These are phyloP conservation scores for Vimba vimba DNA, from an alignment of 2,113 vertebrate species.

Conservation along the genomic window DNA sequence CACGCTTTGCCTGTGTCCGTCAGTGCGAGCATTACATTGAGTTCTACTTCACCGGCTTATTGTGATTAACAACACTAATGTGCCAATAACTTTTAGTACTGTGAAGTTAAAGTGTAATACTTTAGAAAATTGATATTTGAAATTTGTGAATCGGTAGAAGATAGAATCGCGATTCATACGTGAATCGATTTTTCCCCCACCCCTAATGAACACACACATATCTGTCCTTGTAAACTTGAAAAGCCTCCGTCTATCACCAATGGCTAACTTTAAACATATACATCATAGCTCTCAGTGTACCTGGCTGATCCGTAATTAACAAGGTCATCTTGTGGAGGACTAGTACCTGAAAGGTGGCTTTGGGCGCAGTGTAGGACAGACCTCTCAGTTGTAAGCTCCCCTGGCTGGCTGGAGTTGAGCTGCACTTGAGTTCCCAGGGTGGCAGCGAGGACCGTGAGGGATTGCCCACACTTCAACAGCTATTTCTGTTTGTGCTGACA, in stretches of 20 bases:
- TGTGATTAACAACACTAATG: too few species aligned
- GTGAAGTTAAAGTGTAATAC: too few species aligned
- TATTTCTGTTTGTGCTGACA: constrained; percentile 88
- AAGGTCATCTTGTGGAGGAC: not conserved
- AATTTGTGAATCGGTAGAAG: too few species aligned
- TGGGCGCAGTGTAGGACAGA: constrained; percentile 78
- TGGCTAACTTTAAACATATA: not conserved
- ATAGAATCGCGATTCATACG: too few species aligned
- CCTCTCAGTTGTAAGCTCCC: constrained; percentile 81
- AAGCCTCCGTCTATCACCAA: not conserved
- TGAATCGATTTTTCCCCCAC: too few species aligned
- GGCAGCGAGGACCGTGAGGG: constrained; percentile 77
- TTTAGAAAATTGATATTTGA: too few species aligned
- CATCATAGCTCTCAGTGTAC: not conserved
- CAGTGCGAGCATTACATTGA: too few species aligned
- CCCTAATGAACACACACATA: too few species aligned
- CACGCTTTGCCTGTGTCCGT: too few species aligned
- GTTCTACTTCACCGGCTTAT: too few species aligned
- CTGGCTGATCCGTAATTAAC: not conserved
- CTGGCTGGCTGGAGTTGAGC: constrained; percentile 74
- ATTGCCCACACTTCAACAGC: constrained; percentile 85
- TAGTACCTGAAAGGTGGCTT: constrained; percentile 76
- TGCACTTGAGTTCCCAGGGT: constrained; percentile 88
- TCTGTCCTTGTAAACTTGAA: not conserved
- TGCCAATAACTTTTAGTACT: too few species aligned